A percentile compares a stretch with the other conserved stretches of the same genome.
These are phyloP conservation scores for Misgurnus anguillicaudatus DNA, from an alignment of 2,113 vertebrate species.

Conservation along the genomic window DNA sequence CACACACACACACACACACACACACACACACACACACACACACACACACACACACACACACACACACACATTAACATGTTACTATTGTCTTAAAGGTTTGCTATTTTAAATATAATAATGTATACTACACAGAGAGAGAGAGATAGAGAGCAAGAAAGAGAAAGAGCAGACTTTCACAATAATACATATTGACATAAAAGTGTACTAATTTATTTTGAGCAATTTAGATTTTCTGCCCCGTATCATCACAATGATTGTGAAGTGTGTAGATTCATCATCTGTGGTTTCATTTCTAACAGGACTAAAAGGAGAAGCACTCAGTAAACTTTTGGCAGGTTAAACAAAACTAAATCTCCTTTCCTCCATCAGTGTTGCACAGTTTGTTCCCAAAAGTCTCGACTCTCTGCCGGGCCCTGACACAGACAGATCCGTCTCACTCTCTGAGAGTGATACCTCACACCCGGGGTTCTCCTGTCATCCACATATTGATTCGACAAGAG, in stretches of 20 bases:
- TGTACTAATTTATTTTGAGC: too few relatives aligned
- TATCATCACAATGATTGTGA: neutral
- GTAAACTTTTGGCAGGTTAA: slow-evolving; percentile 34
- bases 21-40: too few relatives aligned
- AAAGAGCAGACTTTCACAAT: too few relatives aligned
- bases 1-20: too few relatives aligned
- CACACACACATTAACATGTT: too few relatives aligned
- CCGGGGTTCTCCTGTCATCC: slow-evolving; percentile 55
- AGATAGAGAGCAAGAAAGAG: too few relatives aligned
- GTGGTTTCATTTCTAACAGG: slow-evolving; percentile 3
- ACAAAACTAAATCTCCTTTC: slow-evolving; percentile 28
- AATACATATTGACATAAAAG: too few relatives aligned
- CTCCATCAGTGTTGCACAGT: slow-evolving; percentile 12
- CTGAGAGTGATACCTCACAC: slow-evolving; percentile 54
- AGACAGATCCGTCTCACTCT: slow-evolving; percentile 40
- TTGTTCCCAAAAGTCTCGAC: slow-evolving; percentile 19
- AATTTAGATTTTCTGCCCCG: too few relatives aligned
- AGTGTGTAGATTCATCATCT: slow-evolving; percentile 7
- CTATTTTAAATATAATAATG: too few relatives aligned
- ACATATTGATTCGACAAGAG: slow-evolving; percentile 58
- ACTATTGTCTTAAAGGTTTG: too few relatives aligned
- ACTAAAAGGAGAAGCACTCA: slow-evolving; percentile 25
- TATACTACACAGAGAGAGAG: too few relatives aligned
- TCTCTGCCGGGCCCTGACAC: slow-evolving; percentile 34
- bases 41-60: too few relatives aligned